phyloP scores from a whole-genome alignment of 1,140 invertebrate species.

The Cardiocondyla obscurior region DNA sequence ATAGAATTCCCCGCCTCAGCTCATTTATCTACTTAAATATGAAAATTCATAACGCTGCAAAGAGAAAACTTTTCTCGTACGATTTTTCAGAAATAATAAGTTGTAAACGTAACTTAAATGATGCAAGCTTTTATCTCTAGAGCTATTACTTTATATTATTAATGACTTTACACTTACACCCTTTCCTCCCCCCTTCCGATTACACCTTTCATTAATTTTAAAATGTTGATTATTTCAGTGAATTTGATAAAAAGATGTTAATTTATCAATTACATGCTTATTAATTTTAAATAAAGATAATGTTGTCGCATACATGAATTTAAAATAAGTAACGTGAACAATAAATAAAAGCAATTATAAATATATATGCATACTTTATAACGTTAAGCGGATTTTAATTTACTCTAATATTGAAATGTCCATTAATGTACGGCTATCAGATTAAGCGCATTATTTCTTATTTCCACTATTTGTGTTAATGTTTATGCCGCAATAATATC shows the following conservation, averaged over 20 bases:
- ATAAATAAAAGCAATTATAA: neutral
- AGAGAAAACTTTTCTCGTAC: constrained; percentile 19
- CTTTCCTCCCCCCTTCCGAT: too few species aligned
- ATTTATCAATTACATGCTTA: too few species aligned
- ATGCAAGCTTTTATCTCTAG: constrained; percentile 14
- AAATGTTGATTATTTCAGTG: neutral
- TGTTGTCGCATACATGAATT: neutral
- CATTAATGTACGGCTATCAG: neutral
- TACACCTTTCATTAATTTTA: neutral
- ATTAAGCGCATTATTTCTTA: neutral
- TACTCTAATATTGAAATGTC: neutral
- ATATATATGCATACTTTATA: neutral
- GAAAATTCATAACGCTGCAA: constrained; percentile 27
- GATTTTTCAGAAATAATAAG: constrained; percentile 30
- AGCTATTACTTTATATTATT: constrained; percentile 19
- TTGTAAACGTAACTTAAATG: neutral
- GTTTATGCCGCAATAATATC: neutral
- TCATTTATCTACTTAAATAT: constrained; percentile 46
- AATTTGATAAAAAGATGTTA: neutral
- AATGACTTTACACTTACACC: constrained; percentile 1
- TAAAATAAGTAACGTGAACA: neutral
- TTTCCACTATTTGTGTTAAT: neutral
- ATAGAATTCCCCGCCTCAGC: neutral
- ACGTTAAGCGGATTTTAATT: neutral
- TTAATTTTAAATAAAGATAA: neutral